Evolutionary conservation across 2,797 vertebrate genomes (phyloP), one percentile per base, ranked within the genome.

Genomic region (Mastacembelus armatus): DNA sequence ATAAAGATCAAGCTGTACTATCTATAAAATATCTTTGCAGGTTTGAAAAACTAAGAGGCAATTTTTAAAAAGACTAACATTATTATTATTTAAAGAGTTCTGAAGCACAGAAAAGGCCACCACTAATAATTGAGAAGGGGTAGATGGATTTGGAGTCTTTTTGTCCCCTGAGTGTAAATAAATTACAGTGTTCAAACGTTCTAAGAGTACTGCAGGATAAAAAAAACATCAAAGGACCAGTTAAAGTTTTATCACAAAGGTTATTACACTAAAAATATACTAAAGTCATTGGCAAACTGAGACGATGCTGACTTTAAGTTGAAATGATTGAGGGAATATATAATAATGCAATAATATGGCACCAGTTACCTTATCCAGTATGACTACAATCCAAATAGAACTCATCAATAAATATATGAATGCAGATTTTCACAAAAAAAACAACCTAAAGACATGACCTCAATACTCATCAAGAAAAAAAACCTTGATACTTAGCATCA

Each of bases 71-170:
- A 16, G 39, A 18, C 39, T 2, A 3, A 27, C 40, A 27, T 55
- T 68, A 56, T 71, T 3, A 71, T n/a, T 51, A 72, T 83, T 66
- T 32, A 66, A 65, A 39, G 21, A 64, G 22, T 7, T n/a, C 0
- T 38, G 22, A 65, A 26, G 19, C 14, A 43, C 4, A 9, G 16
- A 68, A 47, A 60, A 69, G 54, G 21, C 12, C 19, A 56, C 15
- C 1, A 51, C 32, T 51, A 45, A 68, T 19, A 48, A 62, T 7
- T 45, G 5, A 61, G 24, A 56, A 36, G 7, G 39, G 21, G 9
- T n/a, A 35, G 27, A 15, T 0, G 2, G 12, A 35, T 22, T 63
- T 18, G 7, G 39, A 57, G 33, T 22, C 35, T 24, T 22, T 30
- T 55, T 32, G 22, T 72, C 43, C 9, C 4, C 27, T 9, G 7